These are phyloP conservation scores for Chlorops oryzae DNA, from an alignment of 1,140 invertebrate genomes.

Conservation along the genomic window DNA sequence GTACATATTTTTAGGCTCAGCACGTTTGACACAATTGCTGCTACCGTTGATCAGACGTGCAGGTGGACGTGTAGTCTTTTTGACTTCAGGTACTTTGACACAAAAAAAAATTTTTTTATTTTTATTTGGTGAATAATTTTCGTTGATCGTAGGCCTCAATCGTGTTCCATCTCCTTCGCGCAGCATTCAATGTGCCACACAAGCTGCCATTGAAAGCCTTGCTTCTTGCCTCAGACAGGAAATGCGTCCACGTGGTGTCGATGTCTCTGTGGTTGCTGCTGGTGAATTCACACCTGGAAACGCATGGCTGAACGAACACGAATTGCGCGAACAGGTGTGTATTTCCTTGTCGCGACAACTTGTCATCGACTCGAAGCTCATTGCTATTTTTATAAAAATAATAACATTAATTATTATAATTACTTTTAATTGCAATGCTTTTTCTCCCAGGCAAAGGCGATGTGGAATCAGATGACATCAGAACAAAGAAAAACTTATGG, in stretches of 20 bases:
- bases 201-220: constrained; percentile 74
- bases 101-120: background rate
- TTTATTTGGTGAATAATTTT: constrained; percentile 5
- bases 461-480: constrained; percentile 70
- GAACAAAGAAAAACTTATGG: constrained; percentile 71
- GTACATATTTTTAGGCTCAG: constrained; percentile 50
- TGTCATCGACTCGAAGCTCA: constrained; percentile 29
- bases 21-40: constrained; percentile 71
- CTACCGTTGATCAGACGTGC: constrained; percentile 69
- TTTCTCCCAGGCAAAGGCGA: constrained; percentile 59
- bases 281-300: constrained; percentile 73
- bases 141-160: constrained; percentile 53
- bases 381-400: constrained; percentile 16
- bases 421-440: too few relatives aligned
- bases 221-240: constrained; percentile 74
- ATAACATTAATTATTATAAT: background rate
- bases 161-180: constrained; percentile 68
- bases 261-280: constrained; percentile 74
- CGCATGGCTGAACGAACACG: constrained; percentile 65
- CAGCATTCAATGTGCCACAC: constrained; percentile 70
- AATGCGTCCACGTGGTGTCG: constrained; percentile 67
- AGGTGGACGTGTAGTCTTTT: constrained; percentile 63
- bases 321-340: constrained; percentile 64
- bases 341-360: background rate
- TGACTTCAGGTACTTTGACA: constrained; percentile 54